phyloP scores from a whole-genome alignment of 37 sponge, comb jelly and placozoan species.

The Chondrosia reniformis region DNA sequence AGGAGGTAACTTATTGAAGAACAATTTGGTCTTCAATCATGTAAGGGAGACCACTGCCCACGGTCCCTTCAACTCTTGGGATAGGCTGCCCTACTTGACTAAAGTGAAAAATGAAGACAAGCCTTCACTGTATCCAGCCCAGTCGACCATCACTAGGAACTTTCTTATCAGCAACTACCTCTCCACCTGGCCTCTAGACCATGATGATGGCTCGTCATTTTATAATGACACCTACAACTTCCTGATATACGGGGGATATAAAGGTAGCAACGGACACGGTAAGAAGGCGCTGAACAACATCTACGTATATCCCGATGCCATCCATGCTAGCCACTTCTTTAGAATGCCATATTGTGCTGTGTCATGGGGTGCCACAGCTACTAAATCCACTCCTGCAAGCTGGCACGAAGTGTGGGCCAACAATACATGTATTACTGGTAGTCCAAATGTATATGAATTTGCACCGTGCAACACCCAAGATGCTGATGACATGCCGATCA shows the following conservation, averaged over 20 bases:
- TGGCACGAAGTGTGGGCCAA: conserved; percentile 58
- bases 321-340: neutral
- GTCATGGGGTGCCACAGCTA: neutral
- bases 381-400: conserved; percentile 21
- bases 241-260: conserved; percentile 50
- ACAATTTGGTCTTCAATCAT: conserved; percentile 66
- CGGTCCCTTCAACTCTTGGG: conserved; percentile 77
- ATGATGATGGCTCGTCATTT: conserved; percentile 74
- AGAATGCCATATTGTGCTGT: conserved; percentile 11
- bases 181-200: conserved; percentile 51
- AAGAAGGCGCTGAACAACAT: conserved; percentile 39
- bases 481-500: conserved; percentile 30
- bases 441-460: conserved; percentile 34
- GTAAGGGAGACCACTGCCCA: conserved; percentile 71
- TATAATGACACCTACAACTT: conserved; percentile 59
- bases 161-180: conserved; percentile 64
- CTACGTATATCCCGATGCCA: conserved; percentile 51
- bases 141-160: conserved; percentile 40
- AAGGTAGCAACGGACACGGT: conserved; percentile 55
- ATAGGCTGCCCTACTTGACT: conserved; percentile 57
- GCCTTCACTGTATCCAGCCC: conserved; percentile 26
- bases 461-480: conserved; percentile 15
- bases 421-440: conserved; percentile 43
- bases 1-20: conserved; percentile 38
- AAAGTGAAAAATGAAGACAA: conserved; percentile 27